Conservation (phyloP, 2,888 invertebrate genomes). For the Kryphioiulus occultus region DNA sequence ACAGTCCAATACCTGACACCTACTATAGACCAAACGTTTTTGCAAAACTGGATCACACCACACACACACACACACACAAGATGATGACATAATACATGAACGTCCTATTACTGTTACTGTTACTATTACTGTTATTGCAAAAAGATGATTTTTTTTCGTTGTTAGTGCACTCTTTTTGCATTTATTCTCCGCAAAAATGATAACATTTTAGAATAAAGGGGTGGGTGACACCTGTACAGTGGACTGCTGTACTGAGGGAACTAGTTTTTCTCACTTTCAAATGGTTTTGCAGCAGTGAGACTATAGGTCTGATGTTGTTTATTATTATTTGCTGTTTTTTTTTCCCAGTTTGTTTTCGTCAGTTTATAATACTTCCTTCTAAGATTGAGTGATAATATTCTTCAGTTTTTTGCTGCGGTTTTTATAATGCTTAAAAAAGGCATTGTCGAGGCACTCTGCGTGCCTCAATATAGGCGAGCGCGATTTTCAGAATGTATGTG, state of each 20-base stretch:
- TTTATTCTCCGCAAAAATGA: too few species aligned
- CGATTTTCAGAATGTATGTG: not conserved
- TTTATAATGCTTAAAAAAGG: not conserved
- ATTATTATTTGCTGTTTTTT: not conserved
- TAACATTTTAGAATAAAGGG: not conserved
- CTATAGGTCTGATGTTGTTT: not conserved
- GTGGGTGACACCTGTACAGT: not conserved
- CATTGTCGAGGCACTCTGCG: not conserved
- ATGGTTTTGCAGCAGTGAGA: not conserved
- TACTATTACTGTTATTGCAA: too few species aligned
- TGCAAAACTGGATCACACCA: too few species aligned
- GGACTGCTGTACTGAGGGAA: not conserved
- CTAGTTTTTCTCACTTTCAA: not conserved
- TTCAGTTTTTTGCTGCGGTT: not conserved
- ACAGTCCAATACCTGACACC: too few species aligned
- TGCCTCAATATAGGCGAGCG: not conserved
- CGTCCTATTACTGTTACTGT: too few species aligned
- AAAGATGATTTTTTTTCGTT: not conserved
- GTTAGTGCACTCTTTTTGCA: not conserved
- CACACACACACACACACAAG: too few species aligned
- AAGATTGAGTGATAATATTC: not conserved
- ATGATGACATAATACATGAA: too few species aligned
- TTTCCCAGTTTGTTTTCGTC: not conserved
- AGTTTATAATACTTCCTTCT: not conserved
- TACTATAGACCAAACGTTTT: too few species aligned